Evolutionary conservation across 2,113 vertebrate genomes (phyloP).

Genomic region (Ctenomys sociabilis): DNA sequence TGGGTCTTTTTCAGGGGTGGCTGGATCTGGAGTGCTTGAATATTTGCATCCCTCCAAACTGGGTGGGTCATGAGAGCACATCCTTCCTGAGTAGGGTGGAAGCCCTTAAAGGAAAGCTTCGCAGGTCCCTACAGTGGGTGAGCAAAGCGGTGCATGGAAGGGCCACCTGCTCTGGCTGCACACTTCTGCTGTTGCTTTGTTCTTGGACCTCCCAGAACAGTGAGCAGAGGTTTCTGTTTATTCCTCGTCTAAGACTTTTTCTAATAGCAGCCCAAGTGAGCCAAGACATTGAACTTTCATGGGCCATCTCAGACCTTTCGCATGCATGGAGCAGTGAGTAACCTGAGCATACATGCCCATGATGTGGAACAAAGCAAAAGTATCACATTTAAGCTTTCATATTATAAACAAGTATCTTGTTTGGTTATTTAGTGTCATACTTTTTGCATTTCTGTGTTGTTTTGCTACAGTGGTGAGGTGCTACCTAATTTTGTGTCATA

Average conservation of each 20-base stretch:
- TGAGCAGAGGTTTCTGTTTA: neutral
- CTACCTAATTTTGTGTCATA: neutral
- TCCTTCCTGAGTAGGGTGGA: neutral
- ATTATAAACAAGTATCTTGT: neutral
- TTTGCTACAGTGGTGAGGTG: neutral
- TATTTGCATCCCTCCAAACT: neutral
- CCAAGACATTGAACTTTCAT: neutral
- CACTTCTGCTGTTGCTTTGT: neutral
- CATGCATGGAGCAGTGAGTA: neutral
- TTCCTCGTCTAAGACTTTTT: neutral
- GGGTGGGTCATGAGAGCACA: neutral
- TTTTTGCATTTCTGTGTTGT: neutral
- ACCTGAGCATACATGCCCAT: too few relatives aligned
- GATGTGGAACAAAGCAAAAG: neutral
- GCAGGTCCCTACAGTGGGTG: too few relatives aligned
- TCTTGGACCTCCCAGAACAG: neutral
- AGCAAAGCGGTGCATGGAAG: neutral
- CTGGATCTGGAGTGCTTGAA: neutral
- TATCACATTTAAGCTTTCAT: neutral
- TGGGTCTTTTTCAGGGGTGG: neutral
- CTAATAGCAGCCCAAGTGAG: neutral
- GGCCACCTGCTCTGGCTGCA: neutral
- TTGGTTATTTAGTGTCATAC: neutral
- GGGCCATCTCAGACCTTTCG: neutral
- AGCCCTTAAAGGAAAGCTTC: neutral